These are phyloP conservation scores for Molorchus minor DNA, from an alignment of 2,888 invertebrate genomes.

Conservation along the genomic window DNA sequence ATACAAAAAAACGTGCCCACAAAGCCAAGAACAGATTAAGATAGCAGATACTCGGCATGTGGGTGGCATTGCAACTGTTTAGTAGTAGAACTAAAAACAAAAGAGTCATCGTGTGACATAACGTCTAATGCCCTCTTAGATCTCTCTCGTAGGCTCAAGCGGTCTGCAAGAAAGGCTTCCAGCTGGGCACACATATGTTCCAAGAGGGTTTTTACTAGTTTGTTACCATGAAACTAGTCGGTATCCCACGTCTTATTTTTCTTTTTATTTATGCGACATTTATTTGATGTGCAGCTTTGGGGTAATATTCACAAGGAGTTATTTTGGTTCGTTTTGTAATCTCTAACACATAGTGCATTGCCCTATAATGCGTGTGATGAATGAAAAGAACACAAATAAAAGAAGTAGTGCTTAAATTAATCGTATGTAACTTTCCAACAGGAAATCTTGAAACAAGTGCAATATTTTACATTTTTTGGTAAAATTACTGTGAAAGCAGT, in stretches of 20 bases:
- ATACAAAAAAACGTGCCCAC: too few relatives aligned
- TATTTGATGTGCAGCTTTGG: not conserved
- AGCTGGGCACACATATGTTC: constrained; percentile 20
- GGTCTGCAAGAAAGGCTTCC: constrained; percentile 14
- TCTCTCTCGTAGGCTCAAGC: not conserved
- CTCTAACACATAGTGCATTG: too few relatives aligned
- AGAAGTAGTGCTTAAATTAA: too few relatives aligned
- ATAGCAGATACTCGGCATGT: constrained; percentile 19
- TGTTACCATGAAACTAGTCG: not conserved
- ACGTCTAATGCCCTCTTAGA: constrained; percentile 10
- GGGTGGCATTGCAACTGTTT: constrained; percentile 15
- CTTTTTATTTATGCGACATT: constrained; percentile 11
- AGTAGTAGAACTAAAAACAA: constrained; percentile 10
- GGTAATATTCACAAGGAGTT: not conserved
- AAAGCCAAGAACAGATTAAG: constrained; percentile 4
- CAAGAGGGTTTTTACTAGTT: constrained; percentile 14
- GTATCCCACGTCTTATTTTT: constrained; percentile 15
- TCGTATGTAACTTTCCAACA: too few relatives aligned
- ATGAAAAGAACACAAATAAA: too few relatives aligned
- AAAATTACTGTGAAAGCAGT: too few relatives aligned
- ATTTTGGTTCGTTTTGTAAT: too few relatives aligned
- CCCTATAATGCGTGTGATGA: too few relatives aligned
- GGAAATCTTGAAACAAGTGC: too few relatives aligned
- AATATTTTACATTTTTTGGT: too few relatives aligned
- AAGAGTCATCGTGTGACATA: constrained; percentile 6